Percentiles rank a stretch among this genome's conserved stretches.
phyloP scores from a whole-genome alignment of 1,140 invertebrate species.

The Pemphigus obesinymphae region DNA sequence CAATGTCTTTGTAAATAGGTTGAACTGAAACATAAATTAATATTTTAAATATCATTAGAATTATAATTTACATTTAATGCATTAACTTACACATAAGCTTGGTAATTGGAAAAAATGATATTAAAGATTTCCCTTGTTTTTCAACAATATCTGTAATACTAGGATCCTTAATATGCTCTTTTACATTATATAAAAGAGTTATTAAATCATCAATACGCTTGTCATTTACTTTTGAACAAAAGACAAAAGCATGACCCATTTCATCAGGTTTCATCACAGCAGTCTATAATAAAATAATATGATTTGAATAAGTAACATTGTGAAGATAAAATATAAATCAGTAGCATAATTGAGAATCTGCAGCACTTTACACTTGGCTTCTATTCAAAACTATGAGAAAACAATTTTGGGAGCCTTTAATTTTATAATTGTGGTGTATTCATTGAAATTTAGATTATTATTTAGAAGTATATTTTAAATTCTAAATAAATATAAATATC shows the following conservation, averaged over 20 bases:
- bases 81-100: conserved; percentile 23
- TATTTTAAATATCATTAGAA: neutral
- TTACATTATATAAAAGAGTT: neutral
- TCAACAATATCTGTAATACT: conserved; percentile 5
- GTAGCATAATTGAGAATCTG: too few relatives aligned
- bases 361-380: too few relatives aligned
- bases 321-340: too few relatives aligned
- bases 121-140: conserved; percentile 28
- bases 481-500: too few relatives aligned
- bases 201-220: neutral
- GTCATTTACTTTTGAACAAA: conserved; percentile 9
- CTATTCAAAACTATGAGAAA: too few relatives aligned
- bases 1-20: conserved; percentile 34
- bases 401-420: too few relatives aligned
- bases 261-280: conserved; percentile 23
- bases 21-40: conserved; percentile 23
- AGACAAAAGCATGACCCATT: conserved; percentile 34
- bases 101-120: conserved; percentile 18
- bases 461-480: too few relatives aligned
- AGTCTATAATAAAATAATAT: neutral
- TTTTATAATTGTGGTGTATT: too few relatives aligned
- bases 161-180: conserved; percentile 27
- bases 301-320: neutral
- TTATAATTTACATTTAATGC: neutral
- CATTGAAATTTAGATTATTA: too few relatives aligned